Base-by-base conservation (phyloP, 2,888 invertebrate species). In the Eremobia ochroleuca region DNA sequence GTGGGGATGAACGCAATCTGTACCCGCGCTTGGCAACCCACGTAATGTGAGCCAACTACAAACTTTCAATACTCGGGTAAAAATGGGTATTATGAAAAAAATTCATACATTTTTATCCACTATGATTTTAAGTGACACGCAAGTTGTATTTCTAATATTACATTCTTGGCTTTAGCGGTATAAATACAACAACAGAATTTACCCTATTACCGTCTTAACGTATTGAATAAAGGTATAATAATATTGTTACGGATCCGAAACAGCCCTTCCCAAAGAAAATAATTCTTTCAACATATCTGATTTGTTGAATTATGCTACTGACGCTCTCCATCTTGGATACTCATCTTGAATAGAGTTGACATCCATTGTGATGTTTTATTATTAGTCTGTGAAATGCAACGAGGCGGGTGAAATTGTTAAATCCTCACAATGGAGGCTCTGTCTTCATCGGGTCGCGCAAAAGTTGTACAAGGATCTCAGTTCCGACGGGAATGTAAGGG, bases 281-380 rank as follows among this genome's bases (percentile, higher is more conserved):
- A 92, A 93, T 93, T 93, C 92, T 93, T 92, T 93, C 92, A 91
- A 93, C 92, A 91, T 92, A 90, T 94, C 92, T 94, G 94, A 95
- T 95, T 95, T 93, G 91, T 92, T 93, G 93, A 94, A 94, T 94
- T 94, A 94, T 95, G 95, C 92, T 88, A 93, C 92, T 95, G 95
- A 95, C 94, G 94, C 94, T 94, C 93, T 94, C 92, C 93, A 93
- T 94, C 94, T 94, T 92, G 92, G 93, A 93, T 94, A 96, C 94
- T 96, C 95, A 94, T 95, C 94, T 92, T 95, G 95, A 96, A 96
- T 94, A 95, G 96, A 95, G 94, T 95, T 95, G 96, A 96, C 95
- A 95, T 94, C 96, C 95, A 96, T 96, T 96, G 96, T 96, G 91
- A 95, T 96, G 93, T 96, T 96, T 96, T 96, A 96, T 96, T 96